A percentile compares a stretch with the other conserved stretches of the same genome.
Evolutionary conservation across 2,888 invertebrate species (phyloP).

Genomic region (Pterostichus madidus): DNA sequence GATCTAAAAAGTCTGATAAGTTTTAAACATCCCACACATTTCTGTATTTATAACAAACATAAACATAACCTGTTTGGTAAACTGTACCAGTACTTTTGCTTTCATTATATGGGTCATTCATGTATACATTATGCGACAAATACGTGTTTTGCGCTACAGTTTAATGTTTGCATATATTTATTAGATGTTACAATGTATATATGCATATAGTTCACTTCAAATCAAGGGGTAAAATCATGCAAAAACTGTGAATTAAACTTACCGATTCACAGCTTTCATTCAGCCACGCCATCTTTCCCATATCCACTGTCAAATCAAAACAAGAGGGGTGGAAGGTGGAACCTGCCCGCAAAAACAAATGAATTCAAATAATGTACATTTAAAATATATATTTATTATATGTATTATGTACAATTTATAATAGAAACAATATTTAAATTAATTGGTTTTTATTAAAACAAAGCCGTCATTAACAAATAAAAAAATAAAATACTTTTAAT

Average conservation of each 20-base stretch:
- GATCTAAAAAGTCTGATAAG: neutral
- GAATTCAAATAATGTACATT: slow-evolving; percentile 16
- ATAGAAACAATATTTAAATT: neutral
- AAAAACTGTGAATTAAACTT: slow-evolving; percentile 58
- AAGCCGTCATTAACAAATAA: neutral
- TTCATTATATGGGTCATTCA: slow-evolving; percentile 63
- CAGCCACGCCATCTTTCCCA: slow-evolving; percentile 66
- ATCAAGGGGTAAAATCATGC: slow-evolving; percentile 46
- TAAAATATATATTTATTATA: slow-evolving; percentile 34
- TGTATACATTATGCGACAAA: slow-evolving; percentile 32
- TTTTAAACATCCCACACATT: slow-evolving; percentile 17
- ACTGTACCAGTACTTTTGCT: slow-evolving; percentile 65
- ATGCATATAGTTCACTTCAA: slow-evolving; percentile 1
- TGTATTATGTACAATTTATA: neutral
- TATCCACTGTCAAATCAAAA: slow-evolving; percentile 55
- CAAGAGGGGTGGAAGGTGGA: slow-evolving; percentile 10
- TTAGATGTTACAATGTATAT: neutral
- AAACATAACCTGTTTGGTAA: slow-evolving; percentile 65
- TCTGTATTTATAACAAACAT: slow-evolving; percentile 52
- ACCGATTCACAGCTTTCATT: slow-evolving; percentile 65
- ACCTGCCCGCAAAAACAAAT: slow-evolving; percentile 9
- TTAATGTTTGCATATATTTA: slow-evolving; percentile 22
- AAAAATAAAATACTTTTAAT: slow-evolving; percentile 34
- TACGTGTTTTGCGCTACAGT: neutral
- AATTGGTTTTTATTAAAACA: slow-evolving; percentile 6